phyloP scores from a whole-genome alignment of 2,113 vertebrate genomes.

The Micronycteris hirsuta region DNA sequence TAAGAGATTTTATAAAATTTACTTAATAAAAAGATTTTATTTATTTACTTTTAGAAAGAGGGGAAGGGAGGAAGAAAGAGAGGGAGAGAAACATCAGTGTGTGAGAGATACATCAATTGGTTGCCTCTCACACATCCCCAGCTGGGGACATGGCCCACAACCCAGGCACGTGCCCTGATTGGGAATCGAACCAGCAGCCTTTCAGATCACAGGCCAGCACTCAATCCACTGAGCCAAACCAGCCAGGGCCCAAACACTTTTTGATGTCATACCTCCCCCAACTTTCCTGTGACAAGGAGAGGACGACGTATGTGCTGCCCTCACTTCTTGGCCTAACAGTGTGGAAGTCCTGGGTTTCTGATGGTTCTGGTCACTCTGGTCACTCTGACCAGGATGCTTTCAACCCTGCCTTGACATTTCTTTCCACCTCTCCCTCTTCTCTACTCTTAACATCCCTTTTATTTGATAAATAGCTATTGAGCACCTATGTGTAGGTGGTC shows the following conservation, averaged over 20 bases:
- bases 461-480: not conserved
- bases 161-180: too few species aligned
- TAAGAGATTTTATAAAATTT: too few species aligned
- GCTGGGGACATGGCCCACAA: too few species aligned
- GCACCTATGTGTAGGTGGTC: not conserved
- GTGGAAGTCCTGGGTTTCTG: not conserved
- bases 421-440: not conserved
- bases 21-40: too few species aligned
- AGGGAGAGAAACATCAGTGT: too few species aligned
- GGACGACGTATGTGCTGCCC: fast-evolving
- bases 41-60: too few species aligned
- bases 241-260: not conserved
- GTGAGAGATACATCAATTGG: too few species aligned
- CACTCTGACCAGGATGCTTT: not conserved
- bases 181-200: too few species aligned
- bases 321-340: not conserved
- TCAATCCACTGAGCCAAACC: too few species aligned
- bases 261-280: not conserved
- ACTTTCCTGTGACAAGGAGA: not conserved
- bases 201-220: too few species aligned
- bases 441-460: not conserved
- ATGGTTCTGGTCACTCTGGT: not conserved
- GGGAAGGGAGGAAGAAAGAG: too few species aligned
- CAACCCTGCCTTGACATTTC: not conserved
- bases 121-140: too few species aligned